Evolutionary conservation across 2,113 vertebrate species (phyloP).

Genomic region (Lipophrys pholis): DNA sequence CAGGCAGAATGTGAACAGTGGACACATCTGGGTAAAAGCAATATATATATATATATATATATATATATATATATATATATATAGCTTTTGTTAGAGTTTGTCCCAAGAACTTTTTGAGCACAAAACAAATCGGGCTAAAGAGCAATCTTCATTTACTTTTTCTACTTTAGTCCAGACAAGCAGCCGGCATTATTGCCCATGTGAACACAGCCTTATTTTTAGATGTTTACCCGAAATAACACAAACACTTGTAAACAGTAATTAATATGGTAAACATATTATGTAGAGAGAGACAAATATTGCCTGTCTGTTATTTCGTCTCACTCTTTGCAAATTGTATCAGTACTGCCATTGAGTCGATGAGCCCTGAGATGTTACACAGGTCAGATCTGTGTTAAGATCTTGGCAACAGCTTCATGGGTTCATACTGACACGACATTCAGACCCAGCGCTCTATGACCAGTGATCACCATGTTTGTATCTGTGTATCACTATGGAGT

Average conservation of each 20-base stretch:
- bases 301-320: constrained; percentile 42
- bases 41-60: no score
- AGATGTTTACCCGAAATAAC: no score
- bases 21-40: no score
- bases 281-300: constrained; percentile 18
- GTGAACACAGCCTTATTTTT: no score
- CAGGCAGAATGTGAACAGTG: no score
- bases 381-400: constrained; percentile 76
- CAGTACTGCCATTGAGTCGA: constrained; percentile 80
- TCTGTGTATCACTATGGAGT: constrained; percentile 47
- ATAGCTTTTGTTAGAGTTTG: no score
- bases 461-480: constrained; percentile 39
- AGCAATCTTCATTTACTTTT: no score
- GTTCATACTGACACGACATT: constrained; percentile 52
- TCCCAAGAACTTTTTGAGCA: no score
- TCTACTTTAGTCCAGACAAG: no score
- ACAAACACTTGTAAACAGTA: not conserved
- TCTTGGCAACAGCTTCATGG: constrained; percentile 70
- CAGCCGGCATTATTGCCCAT: no score
- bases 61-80: no score
- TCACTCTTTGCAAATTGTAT: constrained; percentile 68
- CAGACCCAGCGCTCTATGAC: constrained; percentile 31
- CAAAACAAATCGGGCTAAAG: no score
- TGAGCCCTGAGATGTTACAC: constrained; percentile 47
- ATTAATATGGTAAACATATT: constrained; percentile 9